These are phyloP conservation scores for Plebejus anna DNA, from an alignment of 2,888 invertebrate genomes.

Conservation along the genomic window DNA sequence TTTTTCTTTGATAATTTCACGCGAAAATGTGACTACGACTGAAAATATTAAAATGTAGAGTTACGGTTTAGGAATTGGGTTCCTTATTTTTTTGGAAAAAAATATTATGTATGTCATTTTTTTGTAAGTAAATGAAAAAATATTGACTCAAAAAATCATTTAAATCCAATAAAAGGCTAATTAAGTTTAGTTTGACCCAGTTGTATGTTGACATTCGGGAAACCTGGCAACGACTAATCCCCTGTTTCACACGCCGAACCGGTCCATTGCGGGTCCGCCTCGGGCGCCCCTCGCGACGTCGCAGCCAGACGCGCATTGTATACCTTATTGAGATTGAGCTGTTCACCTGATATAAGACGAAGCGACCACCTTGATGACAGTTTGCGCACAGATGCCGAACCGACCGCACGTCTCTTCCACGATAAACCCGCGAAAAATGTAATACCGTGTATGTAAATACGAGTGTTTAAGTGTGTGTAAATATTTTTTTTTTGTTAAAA, in stretches of 20 bases:
- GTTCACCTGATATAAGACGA: slow-evolving; percentile 61
- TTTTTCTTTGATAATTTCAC: too few species aligned
- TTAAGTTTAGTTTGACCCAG: neutral
- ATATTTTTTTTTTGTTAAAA: slow-evolving; percentile 54
- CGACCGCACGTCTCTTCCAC: slow-evolving; percentile 45
- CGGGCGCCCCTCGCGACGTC: slow-evolving; percentile 35
- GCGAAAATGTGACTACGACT: too few species aligned
- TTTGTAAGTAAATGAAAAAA: too few species aligned
- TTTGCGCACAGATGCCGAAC: slow-evolving; percentile 47
- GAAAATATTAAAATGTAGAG: too few species aligned
- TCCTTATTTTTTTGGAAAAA: too few species aligned
- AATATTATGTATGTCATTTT: too few species aligned
- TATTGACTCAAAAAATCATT: neutral
- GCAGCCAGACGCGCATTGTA: slow-evolving; percentile 45
- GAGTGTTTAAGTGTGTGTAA: slow-evolving; percentile 50
- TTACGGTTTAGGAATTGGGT: too few species aligned
- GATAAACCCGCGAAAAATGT: slow-evolving; percentile 44
- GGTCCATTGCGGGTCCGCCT: slow-evolving; percentile 44
- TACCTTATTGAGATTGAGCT: slow-evolving; percentile 62
- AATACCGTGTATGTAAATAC: slow-evolving; percentile 46
- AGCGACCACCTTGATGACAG: slow-evolving; percentile 53
- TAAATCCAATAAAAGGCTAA: neutral
- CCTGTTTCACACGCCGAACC: slow-evolving; percentile 45
- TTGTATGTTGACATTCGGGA: slow-evolving; percentile 8
- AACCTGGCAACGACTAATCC: slow-evolving; percentile 23